These are phyloP conservation scores for Uria lomvia DNA, from an alignment of 2,113 vertebrate species.

Conservation along the genomic window DNA sequence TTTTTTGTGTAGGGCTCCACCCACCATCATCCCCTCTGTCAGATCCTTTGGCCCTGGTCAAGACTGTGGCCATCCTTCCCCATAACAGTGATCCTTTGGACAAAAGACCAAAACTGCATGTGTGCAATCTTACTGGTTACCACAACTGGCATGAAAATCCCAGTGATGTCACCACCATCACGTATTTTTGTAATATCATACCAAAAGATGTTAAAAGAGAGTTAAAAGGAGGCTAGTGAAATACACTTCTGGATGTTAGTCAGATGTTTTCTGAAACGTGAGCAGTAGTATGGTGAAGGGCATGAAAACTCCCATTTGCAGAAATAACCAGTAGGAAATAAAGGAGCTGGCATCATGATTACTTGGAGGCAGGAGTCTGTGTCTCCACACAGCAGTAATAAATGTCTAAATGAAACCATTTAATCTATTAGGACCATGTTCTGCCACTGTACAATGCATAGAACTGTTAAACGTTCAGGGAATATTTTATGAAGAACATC, in stretches of 20 bases:
- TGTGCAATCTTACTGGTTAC: neutral
- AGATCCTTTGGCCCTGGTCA: neutral
- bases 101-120: neutral
- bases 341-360: neutral
- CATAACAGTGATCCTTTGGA: neutral
- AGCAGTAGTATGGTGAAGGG: neutral
- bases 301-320: neutral
- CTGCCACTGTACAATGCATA: neutral
- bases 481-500: neutral
- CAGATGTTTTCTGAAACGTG: neutral
- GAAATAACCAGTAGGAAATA: neutral
- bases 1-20: neutral
- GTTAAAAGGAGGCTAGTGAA: neutral
- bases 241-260: neutral
- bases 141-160: neutral
- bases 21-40: neutral
- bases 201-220: neutral
- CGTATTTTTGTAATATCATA: neutral
- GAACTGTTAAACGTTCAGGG: neutral
- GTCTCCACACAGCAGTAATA: neutral
- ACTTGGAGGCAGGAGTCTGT: fast-evolving
- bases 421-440: neutral
- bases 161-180: neutral
- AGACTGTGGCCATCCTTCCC: neutral
- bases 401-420: neutral